Evolutionary conservation across 2,113 vertebrate species (phyloP).

Genomic region (Sapayoa aenigma): DNA sequence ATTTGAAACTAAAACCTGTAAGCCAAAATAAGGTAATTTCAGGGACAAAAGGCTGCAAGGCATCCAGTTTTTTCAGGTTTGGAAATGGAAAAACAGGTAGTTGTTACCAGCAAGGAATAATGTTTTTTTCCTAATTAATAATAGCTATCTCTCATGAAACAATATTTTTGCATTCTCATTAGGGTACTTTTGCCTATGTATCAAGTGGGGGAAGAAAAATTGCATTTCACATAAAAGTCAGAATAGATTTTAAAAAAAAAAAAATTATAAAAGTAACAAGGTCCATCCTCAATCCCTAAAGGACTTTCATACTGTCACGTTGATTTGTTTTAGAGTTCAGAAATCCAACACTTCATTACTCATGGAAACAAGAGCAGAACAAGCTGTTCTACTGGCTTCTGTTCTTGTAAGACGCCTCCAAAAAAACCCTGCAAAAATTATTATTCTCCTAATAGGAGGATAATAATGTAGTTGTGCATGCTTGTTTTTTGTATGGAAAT

Average conservation of each 20-base stretch:
- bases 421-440: not conserved
- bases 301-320: rapidly evolving
- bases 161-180: not conserved
- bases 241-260: not conserved
- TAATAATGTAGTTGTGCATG: too few relatives aligned
- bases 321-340: not conserved
- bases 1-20: not conserved
- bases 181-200: not conserved
- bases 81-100: not conserved
- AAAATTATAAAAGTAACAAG: not conserved
- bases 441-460: not conserved
- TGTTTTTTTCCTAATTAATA: not conserved
- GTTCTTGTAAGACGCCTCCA: not conserved
- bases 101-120: not conserved
- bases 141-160: not conserved
- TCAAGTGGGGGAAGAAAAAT: not conserved
- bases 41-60: not conserved
- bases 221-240: not conserved
- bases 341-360: not conserved
- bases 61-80: not conserved
- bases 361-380: not conserved
- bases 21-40: not conserved
- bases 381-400: not conserved
- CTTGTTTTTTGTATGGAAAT: not conserved
- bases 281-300: not conserved